Evolutionary conservation across 2,797 vertebrate species (phyloP), one percentile per base, ranked within the genome.

Genomic region (Sitta carolinensis): DNA sequence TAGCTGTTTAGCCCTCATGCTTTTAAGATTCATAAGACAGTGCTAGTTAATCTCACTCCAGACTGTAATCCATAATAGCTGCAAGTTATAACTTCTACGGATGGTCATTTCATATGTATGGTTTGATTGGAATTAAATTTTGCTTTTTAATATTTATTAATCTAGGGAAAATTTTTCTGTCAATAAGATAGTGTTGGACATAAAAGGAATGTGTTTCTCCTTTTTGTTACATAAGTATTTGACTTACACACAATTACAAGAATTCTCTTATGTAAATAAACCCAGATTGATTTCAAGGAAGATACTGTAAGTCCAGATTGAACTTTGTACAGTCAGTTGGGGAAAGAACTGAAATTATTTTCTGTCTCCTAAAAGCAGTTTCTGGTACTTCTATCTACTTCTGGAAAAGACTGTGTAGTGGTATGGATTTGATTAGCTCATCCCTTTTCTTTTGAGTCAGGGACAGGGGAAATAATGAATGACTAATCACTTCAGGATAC

Each of bases 401-500:
- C 50, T 92, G 81, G 23, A 87, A 90, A 92, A 85, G 61, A 32
- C 13, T 76, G 43, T 54, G 13, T 36, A 79, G 43, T n/a, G 25
- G 7, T 50, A 54, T 18, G 40, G 67, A 75, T 68, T 84, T 93
- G 89, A 94, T 96, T 90, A 91, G 72, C 69, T 91, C 67, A 86
- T 94, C 58, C 81, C 50, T 86, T 87, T 92, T 86, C 70, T 91
- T 95, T 80, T 93, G 80, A 93, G 59, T 84, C 62, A 63, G 88
- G 43, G 70, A 90, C 62, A 88, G 30, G 16, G 34, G 55, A 92
- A 89, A 93, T 93, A 91, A 90, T 83, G 63, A 95, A 94, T 91
- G 93, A 94, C 68, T 94, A 94, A 95, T 96, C 87, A 90, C 81
- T 94, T 92, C 80, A 88, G 67, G 88, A 91, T 93, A 87, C 50